Evolutionary conservation across 2,888 invertebrate species (phyloP).

Genomic region (Apamea sordens): DNA sequence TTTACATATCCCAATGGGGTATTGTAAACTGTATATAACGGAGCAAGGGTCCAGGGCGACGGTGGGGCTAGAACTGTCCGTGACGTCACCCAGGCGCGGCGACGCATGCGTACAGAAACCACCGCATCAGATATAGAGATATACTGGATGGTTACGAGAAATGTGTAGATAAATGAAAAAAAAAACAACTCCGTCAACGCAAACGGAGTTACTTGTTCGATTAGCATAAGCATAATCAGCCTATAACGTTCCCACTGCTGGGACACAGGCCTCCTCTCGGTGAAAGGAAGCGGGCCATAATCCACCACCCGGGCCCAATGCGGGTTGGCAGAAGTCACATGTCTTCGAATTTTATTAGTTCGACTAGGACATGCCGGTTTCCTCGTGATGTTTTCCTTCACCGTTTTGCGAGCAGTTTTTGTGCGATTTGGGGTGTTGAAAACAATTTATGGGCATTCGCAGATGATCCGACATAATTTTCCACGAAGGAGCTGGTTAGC

Average conservation of each 20-base stretch:
- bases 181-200: background rate
- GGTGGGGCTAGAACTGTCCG: conserved; percentile 77
- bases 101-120: conserved; percentile 82
- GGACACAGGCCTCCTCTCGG: background rate
- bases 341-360: background rate
- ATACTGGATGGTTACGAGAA: conserved; percentile 68
- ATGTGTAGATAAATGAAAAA: background rate
- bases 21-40: conserved; percentile 53
- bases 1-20: conserved; percentile 15
- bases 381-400: background rate
- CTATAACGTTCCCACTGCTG: background rate
- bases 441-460: background rate
- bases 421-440: background rate
- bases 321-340: background rate
- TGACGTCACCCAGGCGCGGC: conserved; percentile 86
- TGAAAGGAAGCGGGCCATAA: background rate
- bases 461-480: background rate
- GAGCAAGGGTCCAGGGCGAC: conserved; percentile 76
- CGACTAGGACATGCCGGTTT: background rate
- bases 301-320: background rate
- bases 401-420: background rate
- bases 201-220: background rate
- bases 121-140: conserved; percentile 70
- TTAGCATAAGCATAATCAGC: background rate
- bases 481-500: background rate